Percentiles rank a stretch among this genome's conserved stretches.
Evolutionary conservation across 2,797 vertebrate species (phyloP).

Genomic region (Pyrocephalus nanus): DNA sequence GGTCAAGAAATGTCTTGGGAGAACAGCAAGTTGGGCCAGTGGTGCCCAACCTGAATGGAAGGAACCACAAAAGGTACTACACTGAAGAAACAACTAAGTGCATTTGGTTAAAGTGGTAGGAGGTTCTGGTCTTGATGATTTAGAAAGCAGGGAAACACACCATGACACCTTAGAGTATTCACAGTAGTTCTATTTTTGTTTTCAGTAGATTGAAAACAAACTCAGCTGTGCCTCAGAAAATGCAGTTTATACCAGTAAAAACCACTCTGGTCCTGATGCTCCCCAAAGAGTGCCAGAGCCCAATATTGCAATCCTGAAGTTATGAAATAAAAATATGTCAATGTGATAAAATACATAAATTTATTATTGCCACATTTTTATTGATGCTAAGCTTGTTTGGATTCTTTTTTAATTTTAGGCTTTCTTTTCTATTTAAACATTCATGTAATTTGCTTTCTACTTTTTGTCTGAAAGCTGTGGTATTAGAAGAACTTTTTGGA

Average conservation of each 20-base stretch:
- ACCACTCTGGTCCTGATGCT: background rate
- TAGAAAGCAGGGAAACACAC: background rate
- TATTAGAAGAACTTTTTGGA: background rate
- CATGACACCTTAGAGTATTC: background rate
- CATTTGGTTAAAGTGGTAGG: background rate
- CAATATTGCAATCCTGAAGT: background rate
- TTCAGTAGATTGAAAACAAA: background rate
- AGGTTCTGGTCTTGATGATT: background rate
- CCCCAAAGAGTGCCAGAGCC: background rate
- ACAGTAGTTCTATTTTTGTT: background rate
- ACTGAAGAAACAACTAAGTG: background rate
- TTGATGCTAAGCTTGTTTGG: background rate
- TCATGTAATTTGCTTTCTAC: background rate
- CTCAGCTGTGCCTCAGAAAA: background rate
- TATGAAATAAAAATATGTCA: background rate
- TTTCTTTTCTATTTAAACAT: background rate
- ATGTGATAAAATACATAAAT: background rate
- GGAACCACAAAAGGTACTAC: accelerated
- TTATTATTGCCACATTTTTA: background rate
- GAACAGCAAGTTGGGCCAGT: background rate
- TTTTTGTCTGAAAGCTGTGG: background rate
- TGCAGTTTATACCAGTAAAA: background rate
- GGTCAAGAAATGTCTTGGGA: background rate
- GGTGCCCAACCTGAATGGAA: background rate
- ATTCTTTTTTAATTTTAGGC: background rate